Evolutionary conservation across 2,113 vertebrate genomes (phyloP).

Genomic region (Cygnus atratus): DNA sequence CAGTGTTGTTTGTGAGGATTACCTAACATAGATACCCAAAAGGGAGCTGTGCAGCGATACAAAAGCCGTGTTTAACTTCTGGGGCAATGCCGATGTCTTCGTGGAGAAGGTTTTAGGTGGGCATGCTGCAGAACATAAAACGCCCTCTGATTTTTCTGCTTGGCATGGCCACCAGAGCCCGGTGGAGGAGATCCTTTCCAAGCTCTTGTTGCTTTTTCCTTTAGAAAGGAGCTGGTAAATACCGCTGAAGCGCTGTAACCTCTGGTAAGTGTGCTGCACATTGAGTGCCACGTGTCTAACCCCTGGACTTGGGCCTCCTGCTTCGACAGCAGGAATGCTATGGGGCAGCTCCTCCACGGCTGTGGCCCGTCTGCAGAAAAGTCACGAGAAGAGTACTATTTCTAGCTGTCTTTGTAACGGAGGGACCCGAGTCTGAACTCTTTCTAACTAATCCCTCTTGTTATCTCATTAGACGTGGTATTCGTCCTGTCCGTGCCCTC

Average conservation of each 20-base stretch:
- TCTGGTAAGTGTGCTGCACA: rapidly evolving
- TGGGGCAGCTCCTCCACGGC: neutral
- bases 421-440: neutral
- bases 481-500: neutral
- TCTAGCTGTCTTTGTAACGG: neutral
- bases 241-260: neutral
- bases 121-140: neutral
- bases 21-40: neutral
- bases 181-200: neutral
- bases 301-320: neutral
- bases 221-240: neutral
- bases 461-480: rapidly evolving
- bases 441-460: neutral
- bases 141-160: neutral
- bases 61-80: neutral
- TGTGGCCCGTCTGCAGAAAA: neutral
- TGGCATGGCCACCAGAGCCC: neutral
- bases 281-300: neutral
- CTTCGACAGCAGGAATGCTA: neutral
- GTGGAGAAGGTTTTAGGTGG: neutral
- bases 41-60: neutral
- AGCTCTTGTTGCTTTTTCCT: neutral
- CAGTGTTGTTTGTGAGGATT: neutral
- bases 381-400: neutral
- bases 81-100: neutral